Evolutionary conservation across 1,140 invertebrate genomes (phyloP), one percentile per base, ranked within the genome.

Genomic region (Temnothorax nylanderi): DNA sequence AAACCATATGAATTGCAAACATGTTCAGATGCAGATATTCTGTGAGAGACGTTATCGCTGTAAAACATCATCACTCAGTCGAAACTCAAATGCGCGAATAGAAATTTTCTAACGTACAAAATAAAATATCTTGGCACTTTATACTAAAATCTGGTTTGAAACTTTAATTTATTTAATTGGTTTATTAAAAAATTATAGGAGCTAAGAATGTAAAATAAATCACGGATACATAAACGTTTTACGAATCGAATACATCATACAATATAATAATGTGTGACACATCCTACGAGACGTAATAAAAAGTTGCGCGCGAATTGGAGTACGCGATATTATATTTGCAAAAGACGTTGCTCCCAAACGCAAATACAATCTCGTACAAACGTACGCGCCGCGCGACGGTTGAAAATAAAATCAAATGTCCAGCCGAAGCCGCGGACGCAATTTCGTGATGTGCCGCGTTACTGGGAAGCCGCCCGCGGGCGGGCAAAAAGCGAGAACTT

Each of bases 1-100:
- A 69, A 69, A 21, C 47, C 47, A 41, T 26, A 49, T 81, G 21
- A 81, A 81, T 81, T 69, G 62, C 77, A 64, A 65, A 32, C 44
- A 44, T 47, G 21, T 41, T 44, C 37, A 69, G 64, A 81, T 54
- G 34, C 49, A 26, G 47, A n/a, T 67, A 80, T 69, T 21, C 32
- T 51, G 62, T 21, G 62, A 41, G 60, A 34, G 44, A 67, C n/a
- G 62, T 56, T 34, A 65, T 51, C 77, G 11, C 18, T 51, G 18
- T 67, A 21, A 77, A 80, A 49, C 60, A 80, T 51, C 60, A 80
- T 51, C 32, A 51, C 21, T 51, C 32, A n/a, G 21, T 64, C 11
- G 7, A 69, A 69, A 67, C 11, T 37, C 47, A 56, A 69, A 54
- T 5, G n/a, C 26, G 13, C 7, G 11, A 54, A 56, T 44, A 71